These are phyloP conservation scores for Procavia capensis DNA, from an alignment of 2,113 vertebrate species.

Conservation along the genomic window DNA sequence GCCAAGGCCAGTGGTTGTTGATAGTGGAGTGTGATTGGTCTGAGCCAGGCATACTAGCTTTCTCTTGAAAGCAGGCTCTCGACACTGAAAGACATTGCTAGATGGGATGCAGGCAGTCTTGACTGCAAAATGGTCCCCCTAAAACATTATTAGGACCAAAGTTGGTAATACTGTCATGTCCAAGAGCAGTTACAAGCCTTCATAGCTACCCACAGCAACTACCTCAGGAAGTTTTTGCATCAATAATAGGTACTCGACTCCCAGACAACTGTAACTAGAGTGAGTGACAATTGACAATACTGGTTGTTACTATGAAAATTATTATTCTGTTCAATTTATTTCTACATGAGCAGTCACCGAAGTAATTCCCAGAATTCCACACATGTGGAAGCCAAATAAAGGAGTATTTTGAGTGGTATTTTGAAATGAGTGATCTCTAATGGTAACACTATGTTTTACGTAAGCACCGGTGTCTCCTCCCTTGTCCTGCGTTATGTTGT, in stretches of 20 bases:
- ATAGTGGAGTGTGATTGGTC: not conserved
- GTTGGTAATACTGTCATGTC: not conserved
- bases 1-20: not conserved
- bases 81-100: not conserved
- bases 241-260: not conserved
- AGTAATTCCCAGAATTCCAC: not conserved
- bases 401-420: not conserved
- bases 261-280: not conserved
- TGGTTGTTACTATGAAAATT: not conserved
- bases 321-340: not conserved
- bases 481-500: not conserved
- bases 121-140: not conserved
- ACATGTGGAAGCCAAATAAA: not conserved
- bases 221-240: not conserved
- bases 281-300: not conserved
- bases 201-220: not conserved
- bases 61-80: not conserved
- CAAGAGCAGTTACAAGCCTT: not conserved
- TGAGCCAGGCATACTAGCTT: not conserved
- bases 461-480: not conserved
- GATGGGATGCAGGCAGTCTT: not conserved
- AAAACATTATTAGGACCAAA: not conserved
- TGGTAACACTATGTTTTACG: not conserved
- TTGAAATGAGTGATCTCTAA: not conserved
- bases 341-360: not conserved